Evolutionary conservation across 2,113 vertebrate genomes (phyloP), one percentile per base, ranked within the genome.

Genomic region (Emydura subglobosa): DNA sequence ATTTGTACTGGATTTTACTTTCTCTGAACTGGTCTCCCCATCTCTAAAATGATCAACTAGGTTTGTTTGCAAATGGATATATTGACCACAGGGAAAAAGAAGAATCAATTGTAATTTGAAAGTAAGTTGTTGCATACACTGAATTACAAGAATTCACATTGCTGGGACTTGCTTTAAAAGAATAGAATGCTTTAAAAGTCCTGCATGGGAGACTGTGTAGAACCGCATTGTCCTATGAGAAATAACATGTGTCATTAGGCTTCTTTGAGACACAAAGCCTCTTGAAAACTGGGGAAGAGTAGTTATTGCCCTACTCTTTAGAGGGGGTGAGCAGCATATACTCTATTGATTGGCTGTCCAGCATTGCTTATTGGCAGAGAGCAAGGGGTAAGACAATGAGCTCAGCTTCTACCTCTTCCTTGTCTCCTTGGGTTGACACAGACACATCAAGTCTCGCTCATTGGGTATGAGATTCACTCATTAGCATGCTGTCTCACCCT

Each of bases 281-380:
- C 95, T 88, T 91, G 91, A 90, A 76, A 85, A 89, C 61, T 74
- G 92, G 95, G 96, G 93, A 96, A 97, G 90, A 95, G 90, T 90
- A 96, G 91, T 94, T 93, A 96, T 87, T 96, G 95, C 96, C 94
- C 91, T 55, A 82, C 24, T 94, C 95, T 92, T 95, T 94, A 90
- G 88, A 93, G 94, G 95, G 92, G 90, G 85, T 80, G 5, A 87
- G 84, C 5, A 95, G 94, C 93, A 94, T 96, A 95, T 95, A 96
- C 95, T 96, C 51, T 53, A 81, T 92, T 88, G 95, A 91, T 78
- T 94, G 90, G 61, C 85, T 95, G 95, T 92, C 96, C 97, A 97
- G 85, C 92, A 83, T 92, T 86, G 65, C 93, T 96, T 92, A 94
- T 65, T 83, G 92, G 83, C 95, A 84, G 94, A 93, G 44, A 93